Percentiles rank a stretch among this genome's conserved stretches.
Evolutionary conservation across 2,113 vertebrate species (phyloP).

Genomic region (Sceloporus undulatus): DNA sequence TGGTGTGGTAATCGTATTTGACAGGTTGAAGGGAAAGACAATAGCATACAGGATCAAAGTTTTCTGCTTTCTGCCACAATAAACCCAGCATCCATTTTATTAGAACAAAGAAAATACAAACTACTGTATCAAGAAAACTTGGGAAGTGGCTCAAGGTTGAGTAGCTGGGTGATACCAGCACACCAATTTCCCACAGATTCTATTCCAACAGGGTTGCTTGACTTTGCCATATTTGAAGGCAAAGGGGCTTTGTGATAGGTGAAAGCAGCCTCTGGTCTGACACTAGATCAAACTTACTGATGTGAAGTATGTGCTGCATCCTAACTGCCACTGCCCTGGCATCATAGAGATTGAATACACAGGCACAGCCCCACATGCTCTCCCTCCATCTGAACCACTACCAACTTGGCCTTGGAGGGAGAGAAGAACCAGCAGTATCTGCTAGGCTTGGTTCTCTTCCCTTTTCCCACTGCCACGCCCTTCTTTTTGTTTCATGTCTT

Average conservation of each 20-base stretch:
- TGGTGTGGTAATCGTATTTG: not conserved
- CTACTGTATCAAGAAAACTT: not conserved
- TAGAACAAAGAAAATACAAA: not conserved
- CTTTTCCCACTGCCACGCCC: too few relatives aligned
- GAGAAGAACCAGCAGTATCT: too few relatives aligned
- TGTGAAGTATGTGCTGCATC: not conserved
- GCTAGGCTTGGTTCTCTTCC: too few relatives aligned
- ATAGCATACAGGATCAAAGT: not conserved
- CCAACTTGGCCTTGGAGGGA: too few relatives aligned
- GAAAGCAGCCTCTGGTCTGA: not conserved
- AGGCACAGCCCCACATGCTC: too few relatives aligned
- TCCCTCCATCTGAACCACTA: too few relatives aligned
- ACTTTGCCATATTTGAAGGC: not conserved
- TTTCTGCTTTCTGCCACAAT: not conserved
- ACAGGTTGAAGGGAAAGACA: not conserved
- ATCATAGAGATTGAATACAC: too few relatives aligned
- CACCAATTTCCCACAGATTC: not conserved
- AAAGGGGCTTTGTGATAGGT: not conserved
- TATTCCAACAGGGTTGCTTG: not conserved
- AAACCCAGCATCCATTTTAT: not conserved
- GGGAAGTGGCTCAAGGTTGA: not conserved
- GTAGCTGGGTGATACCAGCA: not conserved
- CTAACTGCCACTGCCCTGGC: too few relatives aligned
- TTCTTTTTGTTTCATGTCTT: too few relatives aligned
- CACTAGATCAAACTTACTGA: not conserved